These are phyloP conservation scores for Gryllus longicercus DNA, from an alignment of 2,888 invertebrate genomes.

Conservation along the genomic window DNA sequence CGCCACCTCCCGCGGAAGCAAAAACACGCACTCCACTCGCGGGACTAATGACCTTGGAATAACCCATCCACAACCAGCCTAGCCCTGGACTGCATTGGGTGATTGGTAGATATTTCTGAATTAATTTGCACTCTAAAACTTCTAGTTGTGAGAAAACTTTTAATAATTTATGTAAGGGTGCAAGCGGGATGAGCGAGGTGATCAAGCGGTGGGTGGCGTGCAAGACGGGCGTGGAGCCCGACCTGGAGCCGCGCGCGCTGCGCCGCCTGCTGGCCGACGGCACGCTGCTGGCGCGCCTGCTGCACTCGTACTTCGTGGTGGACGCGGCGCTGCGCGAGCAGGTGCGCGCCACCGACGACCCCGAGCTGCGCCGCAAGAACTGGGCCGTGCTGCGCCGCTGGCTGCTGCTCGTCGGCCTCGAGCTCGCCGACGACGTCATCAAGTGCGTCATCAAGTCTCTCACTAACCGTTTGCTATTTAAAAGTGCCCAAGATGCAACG, in stretches of 20 bases:
- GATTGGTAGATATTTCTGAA: no score
- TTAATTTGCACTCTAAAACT: no score
- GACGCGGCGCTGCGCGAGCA: neutral
- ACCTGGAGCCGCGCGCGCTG: neutral
- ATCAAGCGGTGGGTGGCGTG: neutral
- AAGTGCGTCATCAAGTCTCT: neutral
- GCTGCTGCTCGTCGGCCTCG: neutral
- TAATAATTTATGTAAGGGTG: no score
- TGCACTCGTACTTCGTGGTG: slow-evolving; percentile 10
- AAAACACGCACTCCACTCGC: no score
- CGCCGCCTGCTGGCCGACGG: neutral
- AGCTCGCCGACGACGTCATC: neutral
- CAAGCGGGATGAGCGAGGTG: neutral
- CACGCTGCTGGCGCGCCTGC: neutral
- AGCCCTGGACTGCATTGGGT: no score
- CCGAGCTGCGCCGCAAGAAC: neutral
- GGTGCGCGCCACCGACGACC: neutral
- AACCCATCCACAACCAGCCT: no score
- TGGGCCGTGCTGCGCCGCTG: neutral
- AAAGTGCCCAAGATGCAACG: no score
- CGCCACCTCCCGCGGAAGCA: no score
- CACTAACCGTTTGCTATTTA: no score
- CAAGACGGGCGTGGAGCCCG: neutral
- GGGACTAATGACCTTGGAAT: no score
- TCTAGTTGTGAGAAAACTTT: no score